Evolutionary conservation across 1,140 invertebrate species (phyloP), one percentile per base, ranked within the genome.

Genomic region (Zaprionus ghesquierei): DNA sequence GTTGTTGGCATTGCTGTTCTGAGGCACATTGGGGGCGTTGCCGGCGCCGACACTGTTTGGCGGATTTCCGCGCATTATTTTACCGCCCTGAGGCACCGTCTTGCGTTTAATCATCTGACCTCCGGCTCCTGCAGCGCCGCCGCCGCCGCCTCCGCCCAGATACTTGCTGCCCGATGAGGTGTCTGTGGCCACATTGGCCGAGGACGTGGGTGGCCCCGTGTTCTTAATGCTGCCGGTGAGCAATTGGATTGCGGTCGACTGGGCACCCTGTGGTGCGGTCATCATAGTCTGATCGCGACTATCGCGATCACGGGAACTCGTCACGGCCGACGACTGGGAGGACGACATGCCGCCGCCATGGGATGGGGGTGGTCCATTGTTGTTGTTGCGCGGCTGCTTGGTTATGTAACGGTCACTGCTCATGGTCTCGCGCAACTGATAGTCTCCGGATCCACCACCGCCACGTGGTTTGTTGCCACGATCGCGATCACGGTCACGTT

Each of bases 331-430:
- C 20, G 74, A 72, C 50, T 81, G 81, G 58, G 76, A 74, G 51
- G 71, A 89, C 75, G 84, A 35, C 33, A 35, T 35, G 33, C 33
- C 80, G 58, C 64, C 73, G 25, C 66, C 63, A 80, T 89, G 84
- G 25, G 84, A 73, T 60, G 79, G 75, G 12, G 81, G 90, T 25
- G 90, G 90, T 46, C 90, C 90, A 60, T 80, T 90, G 49, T 84
- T 90, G 60, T 56, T 56, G 33, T 62, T 90, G 60, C 90, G 86
- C 23, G 89, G 76, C 55, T 86, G 90, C 29, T 91, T 91, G 18
- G 90, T 91, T 5, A 91, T 91, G 55, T 91, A 91, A 8, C 90
- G 90, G 54, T 91, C 90, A 12, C 86, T 80, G 63, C 90, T 80
- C 90, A 91, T 90, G 2, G 84, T 87, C 62, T 91, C 89, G 15